A percentile compares a stretch with the other conserved stretches of the same genome.
phyloP scores from a whole-genome alignment of 2,888 invertebrate species.

The Noctua pronuba region DNA sequence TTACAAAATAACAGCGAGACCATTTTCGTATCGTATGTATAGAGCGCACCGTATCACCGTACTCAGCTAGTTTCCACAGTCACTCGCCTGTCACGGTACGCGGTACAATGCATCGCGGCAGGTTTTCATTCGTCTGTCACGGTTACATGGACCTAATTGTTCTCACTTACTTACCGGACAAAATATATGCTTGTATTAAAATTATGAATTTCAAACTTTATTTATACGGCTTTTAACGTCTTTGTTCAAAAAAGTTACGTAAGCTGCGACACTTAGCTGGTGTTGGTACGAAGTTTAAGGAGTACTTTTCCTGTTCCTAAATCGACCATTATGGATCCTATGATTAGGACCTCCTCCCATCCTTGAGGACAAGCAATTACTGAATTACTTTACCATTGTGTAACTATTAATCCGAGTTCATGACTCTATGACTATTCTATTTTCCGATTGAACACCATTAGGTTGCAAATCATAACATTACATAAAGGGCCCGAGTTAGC shows the following conservation, averaged over 20 bases:
- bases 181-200: slow-evolving; percentile 17
- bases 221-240: background rate
- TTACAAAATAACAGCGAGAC: slow-evolving; percentile 74
- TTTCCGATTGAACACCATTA: slow-evolving; percentile 15
- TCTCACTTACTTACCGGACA: slow-evolving; percentile 31
- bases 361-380: background rate
- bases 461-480: slow-evolving; percentile 25
- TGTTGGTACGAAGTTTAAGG: background rate
- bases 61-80: slow-evolving; percentile 56
- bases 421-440: background rate
- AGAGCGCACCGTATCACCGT: slow-evolving; percentile 39
- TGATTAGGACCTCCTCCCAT: background rate
- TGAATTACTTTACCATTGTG: background rate
- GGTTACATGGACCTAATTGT: slow-evolving; percentile 48
- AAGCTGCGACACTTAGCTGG: background rate
- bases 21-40: slow-evolving; percentile 67
- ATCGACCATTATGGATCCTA: background rate
- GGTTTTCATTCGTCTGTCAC: slow-evolving; percentile 51
- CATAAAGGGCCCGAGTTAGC: background rate
- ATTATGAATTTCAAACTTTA: background rate
- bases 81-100: slow-evolving; percentile 47
- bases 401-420: background rate
- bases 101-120: slow-evolving; percentile 48
- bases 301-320: background rate
- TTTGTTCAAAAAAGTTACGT: background rate